Conservation (phyloP, 1,140 invertebrate genomes). For the Leptinotarsa lineolata region DNA sequence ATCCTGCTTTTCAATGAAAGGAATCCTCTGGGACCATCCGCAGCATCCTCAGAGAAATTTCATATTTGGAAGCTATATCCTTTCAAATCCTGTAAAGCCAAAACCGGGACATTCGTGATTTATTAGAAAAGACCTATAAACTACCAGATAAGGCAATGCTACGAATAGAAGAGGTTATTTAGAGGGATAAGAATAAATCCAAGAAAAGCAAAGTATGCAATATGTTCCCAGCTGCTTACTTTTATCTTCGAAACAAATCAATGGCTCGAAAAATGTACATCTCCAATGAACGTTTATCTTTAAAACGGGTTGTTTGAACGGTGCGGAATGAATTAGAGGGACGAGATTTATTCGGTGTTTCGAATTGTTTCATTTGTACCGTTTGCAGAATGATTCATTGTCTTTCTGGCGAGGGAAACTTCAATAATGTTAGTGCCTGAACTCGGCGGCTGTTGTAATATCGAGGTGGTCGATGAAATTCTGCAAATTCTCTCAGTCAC, state of each 20-base stretch:
- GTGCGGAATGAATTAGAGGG: slow-evolving; percentile 2
- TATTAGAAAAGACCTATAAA: slow-evolving; percentile 12
- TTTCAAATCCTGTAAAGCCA: neutral
- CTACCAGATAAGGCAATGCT: slow-evolving; percentile 9
- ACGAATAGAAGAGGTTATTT: slow-evolving; percentile 23
- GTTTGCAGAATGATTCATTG: neutral
- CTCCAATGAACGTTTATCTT: slow-evolving; percentile 3
- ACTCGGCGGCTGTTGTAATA: too few species aligned
- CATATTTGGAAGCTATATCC: neutral
- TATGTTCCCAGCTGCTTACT: slow-evolving; percentile 18
- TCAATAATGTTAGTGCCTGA: neutral
- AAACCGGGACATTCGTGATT: slow-evolving; percentile 12
- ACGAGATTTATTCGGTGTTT: neutral
- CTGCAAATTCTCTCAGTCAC: too few species aligned
- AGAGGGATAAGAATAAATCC: slow-evolving; percentile 14
- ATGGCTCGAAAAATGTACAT: slow-evolving; percentile 15
- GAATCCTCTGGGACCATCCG: neutral
- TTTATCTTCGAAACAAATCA: slow-evolving; percentile 22
- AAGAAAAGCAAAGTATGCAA: slow-evolving; percentile 15
- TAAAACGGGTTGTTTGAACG: neutral
- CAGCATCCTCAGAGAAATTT: neutral
- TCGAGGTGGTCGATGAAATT: too few species aligned
- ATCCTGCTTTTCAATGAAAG: neutral
- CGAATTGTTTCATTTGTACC: slow-evolving; percentile 5
- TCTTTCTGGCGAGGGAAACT: neutral